phyloP scores from a whole-genome alignment of 2,113 vertebrate genomes.

The Clarias macrocephalus region DNA sequence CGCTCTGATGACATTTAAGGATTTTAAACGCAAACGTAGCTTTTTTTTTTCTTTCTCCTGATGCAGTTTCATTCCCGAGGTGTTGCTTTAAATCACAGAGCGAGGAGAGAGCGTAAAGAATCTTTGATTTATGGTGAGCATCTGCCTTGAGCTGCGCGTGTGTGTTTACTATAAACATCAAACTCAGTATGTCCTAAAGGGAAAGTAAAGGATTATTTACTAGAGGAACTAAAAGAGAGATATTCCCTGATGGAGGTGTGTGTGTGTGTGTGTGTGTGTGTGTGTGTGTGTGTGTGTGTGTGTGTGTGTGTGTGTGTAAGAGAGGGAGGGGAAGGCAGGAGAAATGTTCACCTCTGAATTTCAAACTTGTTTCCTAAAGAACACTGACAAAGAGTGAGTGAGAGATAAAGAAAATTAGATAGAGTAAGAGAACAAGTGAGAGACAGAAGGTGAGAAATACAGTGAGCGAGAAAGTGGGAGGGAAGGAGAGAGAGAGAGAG shows the following conservation, averaged over 20 bases:
- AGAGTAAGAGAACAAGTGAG: too few species aligned
- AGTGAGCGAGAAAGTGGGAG: neutral
- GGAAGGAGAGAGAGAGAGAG: neutral
- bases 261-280: too few species aligned
- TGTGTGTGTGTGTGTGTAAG: too few species aligned
- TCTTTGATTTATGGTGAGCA: constrained; percentile 33
- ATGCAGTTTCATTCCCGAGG: neutral
- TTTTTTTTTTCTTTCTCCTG: neutral
- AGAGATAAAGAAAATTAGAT: neutral
- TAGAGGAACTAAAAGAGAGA: neutral
- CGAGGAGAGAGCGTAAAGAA: constrained; percentile 24
- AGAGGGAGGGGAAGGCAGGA: too few species aligned
- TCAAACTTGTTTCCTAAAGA: too few species aligned
- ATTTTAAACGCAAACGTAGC: neutral
- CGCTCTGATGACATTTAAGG: neutral
- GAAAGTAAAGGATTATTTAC: constrained; percentile 18
- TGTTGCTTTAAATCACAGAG: constrained; percentile 14
- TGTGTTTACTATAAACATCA: constrained; percentile 1
- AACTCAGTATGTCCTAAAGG: constrained; percentile 22
- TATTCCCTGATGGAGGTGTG: neutral
- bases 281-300: too few species aligned
- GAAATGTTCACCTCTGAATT: too few species aligned
- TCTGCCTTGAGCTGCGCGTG: constrained; percentile 2
- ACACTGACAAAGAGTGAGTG: neutral
- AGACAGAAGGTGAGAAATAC: neutral